phyloP scores from a whole-genome alignment of 1,140 invertebrate species.

The Drosophila eugracilis region DNA sequence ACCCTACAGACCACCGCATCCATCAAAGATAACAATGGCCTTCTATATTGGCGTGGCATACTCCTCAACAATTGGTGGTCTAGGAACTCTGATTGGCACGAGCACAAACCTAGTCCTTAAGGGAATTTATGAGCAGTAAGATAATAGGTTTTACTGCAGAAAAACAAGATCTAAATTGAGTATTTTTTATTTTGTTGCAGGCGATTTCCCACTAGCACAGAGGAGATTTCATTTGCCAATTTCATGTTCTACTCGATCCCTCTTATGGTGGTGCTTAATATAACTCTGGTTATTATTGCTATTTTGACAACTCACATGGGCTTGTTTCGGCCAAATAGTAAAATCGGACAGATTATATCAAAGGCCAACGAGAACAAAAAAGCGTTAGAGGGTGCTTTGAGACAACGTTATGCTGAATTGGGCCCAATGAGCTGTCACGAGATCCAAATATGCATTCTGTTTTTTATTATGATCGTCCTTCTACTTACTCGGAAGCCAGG shows the following conservation, averaged over 20 bases:
- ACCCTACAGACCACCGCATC: constrained; percentile 84
- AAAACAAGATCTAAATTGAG: neutral
- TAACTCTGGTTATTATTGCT: constrained; percentile 88
- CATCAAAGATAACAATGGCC: constrained; percentile 87
- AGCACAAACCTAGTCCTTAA: constrained; percentile 95
- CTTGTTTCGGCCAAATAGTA: constrained; percentile 87
- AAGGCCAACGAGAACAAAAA: constrained; percentile 86
- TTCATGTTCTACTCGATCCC: constrained; percentile 88
- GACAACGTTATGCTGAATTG: constrained; percentile 89
- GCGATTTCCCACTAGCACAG: constrained; percentile 86
- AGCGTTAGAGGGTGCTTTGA: constrained; percentile 87
- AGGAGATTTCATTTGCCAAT: constrained; percentile 89
- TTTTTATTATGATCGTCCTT: constrained; percentile 90
- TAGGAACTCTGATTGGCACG: constrained; percentile 93
- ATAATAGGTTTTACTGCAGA: no score
- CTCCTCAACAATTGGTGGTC: constrained; percentile 92
- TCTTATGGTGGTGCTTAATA: constrained; percentile 87
- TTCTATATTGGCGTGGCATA: constrained; percentile 92
- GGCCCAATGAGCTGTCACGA: constrained; percentile 94
- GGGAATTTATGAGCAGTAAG: constrained; percentile 88
- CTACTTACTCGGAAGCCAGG: constrained; percentile 94
- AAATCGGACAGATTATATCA: constrained; percentile 84
- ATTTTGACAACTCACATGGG: constrained; percentile 90
- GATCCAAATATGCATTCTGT: constrained; percentile 89
- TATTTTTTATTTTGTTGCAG: constrained; percentile 50